Percentiles rank a stretch among this genome's conserved stretches.
Evolutionary conservation across 2,113 vertebrate species (phyloP).

Genomic region (Nansenia antarctica): DNA sequence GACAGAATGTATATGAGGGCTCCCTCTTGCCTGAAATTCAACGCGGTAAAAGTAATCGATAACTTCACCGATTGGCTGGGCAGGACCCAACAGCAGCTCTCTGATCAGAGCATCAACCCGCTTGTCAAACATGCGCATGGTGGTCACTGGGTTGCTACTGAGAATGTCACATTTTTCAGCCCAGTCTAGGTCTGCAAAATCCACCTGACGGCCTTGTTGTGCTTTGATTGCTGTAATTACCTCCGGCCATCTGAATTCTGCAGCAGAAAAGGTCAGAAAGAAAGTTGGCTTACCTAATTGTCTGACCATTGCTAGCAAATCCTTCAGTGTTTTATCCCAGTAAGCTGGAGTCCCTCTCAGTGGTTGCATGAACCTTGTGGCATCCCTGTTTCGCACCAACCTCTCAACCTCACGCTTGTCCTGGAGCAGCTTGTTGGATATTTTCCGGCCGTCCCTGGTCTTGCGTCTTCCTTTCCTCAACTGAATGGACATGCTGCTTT

Average conservation of each 20-base stretch:
- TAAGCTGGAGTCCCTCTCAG: constrained; percentile 19
- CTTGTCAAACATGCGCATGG: constrained; percentile 22
- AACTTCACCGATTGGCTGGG: constrained; percentile 12
- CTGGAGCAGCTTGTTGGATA: not conserved
- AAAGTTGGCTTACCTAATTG: constrained; percentile 11
- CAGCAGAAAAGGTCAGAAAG: constrained; percentile 9
- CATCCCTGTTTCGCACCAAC: not conserved
- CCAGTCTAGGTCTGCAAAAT: constrained; percentile 11
- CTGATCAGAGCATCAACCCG: constrained; percentile 19
- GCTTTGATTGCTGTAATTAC: constrained; percentile 14
- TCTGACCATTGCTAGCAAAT: constrained; percentile 3
- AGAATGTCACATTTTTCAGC: too few species aligned
- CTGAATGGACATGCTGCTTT: constrained; percentile 25
- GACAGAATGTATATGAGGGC: constrained; percentile 29
- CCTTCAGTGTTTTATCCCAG: constrained; percentile 11
- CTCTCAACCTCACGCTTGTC: constrained; percentile 6
- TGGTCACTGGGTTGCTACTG: constrained; percentile 12
- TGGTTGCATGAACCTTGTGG: constrained; percentile 12
- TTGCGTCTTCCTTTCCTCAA: constrained; percentile 1
- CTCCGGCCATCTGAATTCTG: constrained; percentile 8
- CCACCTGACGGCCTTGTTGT: constrained; percentile 4
- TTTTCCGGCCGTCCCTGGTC: constrained; percentile 19
- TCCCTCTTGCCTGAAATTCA: constrained; percentile 19
- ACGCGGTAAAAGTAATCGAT: constrained; percentile 26
- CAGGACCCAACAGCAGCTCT: constrained; percentile 9